A percentile compares a stretch with the other conserved stretches of the same genome.
These are phyloP conservation scores for Drosophila athabasca DNA, from an alignment of 1,140 invertebrate genomes.

Conservation along the genomic window DNA sequence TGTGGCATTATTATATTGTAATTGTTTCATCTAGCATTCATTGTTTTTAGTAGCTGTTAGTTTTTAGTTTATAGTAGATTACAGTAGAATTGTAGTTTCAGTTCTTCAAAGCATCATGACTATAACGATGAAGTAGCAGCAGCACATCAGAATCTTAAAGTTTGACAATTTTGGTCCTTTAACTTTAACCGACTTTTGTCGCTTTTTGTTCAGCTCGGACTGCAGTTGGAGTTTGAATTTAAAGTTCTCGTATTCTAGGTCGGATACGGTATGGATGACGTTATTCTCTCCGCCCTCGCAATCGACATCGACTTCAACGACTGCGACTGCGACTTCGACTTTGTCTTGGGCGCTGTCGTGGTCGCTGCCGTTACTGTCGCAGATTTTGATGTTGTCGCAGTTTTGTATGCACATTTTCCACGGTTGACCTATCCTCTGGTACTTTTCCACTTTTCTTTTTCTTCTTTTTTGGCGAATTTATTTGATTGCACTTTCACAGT, in stretches of 20 bases:
- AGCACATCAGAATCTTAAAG: conserved; percentile 72
- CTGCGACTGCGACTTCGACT: conserved; percentile 3
- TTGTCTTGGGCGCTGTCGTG: conserved; percentile 18
- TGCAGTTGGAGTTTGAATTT: conserved; percentile 59
- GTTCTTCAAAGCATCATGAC: conserved; percentile 56
- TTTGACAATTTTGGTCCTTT: conserved; percentile 54
- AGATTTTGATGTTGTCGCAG: conserved; percentile 54
- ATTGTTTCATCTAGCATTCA: neutral
- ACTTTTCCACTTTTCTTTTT: conserved; percentile 35
- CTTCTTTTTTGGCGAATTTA: conserved; percentile 51
- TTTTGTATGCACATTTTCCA: conserved; percentile 76
- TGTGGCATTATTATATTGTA: no score
- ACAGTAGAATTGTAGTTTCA: neutral
- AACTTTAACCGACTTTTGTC: conserved; percentile 8
- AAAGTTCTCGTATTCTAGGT: conserved; percentile 25
- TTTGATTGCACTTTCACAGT: conserved; percentile 72
- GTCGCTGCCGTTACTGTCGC: conserved; percentile 35
- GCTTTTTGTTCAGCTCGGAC: conserved; percentile 44
- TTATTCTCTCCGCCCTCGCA: conserved; percentile 40
- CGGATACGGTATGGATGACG: conserved; percentile 34
- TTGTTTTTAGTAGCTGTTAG: conserved; percentile 1
- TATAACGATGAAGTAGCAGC: conserved; percentile 72
- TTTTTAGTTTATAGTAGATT: neutral
- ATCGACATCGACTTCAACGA: neutral
- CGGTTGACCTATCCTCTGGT: conserved; percentile 47